Evolutionary conservation across 2,113 vertebrate species (phyloP), one percentile per base, ranked within the genome.

Genomic region (Colius striatus): DNA sequence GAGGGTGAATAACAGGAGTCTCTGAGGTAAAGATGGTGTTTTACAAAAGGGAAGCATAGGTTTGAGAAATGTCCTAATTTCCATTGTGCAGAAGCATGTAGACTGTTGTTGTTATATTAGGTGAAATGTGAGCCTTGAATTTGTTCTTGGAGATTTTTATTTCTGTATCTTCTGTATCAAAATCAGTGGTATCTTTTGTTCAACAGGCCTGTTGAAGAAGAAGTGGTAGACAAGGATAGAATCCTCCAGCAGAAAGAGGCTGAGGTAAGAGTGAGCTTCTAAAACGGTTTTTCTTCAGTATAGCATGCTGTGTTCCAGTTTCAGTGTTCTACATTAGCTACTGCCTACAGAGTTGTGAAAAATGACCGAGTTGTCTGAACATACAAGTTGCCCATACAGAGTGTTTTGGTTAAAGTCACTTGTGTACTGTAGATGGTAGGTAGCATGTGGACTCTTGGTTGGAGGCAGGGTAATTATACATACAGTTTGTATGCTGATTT

Each of bases 191-290:
- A 76, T 58, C 48, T 93, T 91, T 36, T 95, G 11, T 85, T 90
- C 68, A 76, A 50, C 80, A 99, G 99, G 87, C 98, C 98, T 65
- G 98, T 97, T 81, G 99, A 99, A 85, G 99, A 99, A 83, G 99
- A 99, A 43, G 98, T 98, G 70, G 54, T 99, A 88, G 99, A 99
- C 96, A 99, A 99, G 90, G 99, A 99, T 86, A 98, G 98, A 98
- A 99, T 99, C 92, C 98, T 99, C 70, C 96, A 99, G 93, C 98
- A 99, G 97, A 99, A 99, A 47, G 99, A 99, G 92, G 98, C 98
- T 21, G 99, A 99, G 98, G 99, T 99, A 94, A 97, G 97, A 68
- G 20, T 16, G 47, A 17, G 13, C 36, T 92, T 29, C 36, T 70
- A 12, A 72, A 92, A 32, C 13, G 32, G 13, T 53, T 82, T 15